Percentiles rank a stretch among this genome's conserved stretches.
Evolutionary conservation across 64 coral and sea anemone genomes (phyloP).

Genomic region (Porites lutea): DNA sequence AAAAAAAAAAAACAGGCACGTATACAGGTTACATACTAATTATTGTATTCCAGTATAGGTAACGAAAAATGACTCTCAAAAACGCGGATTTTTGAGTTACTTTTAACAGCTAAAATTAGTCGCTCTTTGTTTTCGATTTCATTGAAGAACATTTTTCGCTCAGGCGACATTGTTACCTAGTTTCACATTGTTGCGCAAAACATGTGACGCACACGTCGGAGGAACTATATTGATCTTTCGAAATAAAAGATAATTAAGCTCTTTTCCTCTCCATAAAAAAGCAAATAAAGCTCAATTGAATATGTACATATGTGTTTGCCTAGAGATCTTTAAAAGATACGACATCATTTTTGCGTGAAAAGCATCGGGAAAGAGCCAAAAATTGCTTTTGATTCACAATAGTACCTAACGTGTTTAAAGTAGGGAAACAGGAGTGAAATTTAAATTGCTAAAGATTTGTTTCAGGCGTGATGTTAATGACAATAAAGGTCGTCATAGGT

Average conservation of each 20-base stretch:
- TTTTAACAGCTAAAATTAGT: no score
- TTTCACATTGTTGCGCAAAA: background rate
- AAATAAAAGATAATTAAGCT: background rate
- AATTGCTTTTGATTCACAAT: background rate
- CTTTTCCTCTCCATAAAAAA: background rate
- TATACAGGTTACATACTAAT: no score
- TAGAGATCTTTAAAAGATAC: background rate
- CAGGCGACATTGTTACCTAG: background rate
- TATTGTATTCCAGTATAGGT: no score
- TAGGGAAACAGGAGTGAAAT: background rate
- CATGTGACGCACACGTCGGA: background rate
- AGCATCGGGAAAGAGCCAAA: background rate
- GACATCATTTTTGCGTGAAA: background rate
- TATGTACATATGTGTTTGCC: background rate
- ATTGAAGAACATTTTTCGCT: background rate
- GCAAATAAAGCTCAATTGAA: slow-evolving; percentile 8
- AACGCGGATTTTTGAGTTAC: no score
- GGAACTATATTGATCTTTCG: background rate
- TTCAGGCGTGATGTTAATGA: background rate
- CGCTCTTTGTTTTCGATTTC: no score
- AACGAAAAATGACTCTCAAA: no score
- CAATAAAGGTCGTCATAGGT: background rate
- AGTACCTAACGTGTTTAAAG: background rate
- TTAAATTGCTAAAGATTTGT: background rate
- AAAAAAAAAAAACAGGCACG: no score